These are phyloP conservation scores for Mesitornis unicolor DNA, from an alignment of 2,113 vertebrate species.

Conservation along the genomic window DNA sequence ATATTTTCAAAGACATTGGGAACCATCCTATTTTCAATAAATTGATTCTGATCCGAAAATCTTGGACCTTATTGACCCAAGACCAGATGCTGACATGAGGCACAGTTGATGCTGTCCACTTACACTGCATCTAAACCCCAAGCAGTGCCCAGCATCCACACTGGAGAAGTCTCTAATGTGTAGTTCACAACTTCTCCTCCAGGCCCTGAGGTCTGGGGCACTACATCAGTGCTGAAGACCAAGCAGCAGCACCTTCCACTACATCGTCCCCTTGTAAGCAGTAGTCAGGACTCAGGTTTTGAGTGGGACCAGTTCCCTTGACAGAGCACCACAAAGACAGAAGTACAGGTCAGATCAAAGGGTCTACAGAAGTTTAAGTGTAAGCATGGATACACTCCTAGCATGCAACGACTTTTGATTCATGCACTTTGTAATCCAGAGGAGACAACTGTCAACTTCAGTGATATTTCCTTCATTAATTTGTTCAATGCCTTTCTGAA, in stretches of 20 bases:
- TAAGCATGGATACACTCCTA: not conserved
- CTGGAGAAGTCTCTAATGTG: fast-evolving
- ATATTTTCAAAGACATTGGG: not conserved
- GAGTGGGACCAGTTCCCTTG: not conserved
- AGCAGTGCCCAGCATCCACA: not conserved
- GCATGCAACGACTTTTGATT: not conserved
- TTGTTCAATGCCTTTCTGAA: not conserved
- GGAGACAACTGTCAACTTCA: not conserved
- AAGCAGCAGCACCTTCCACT: not conserved
- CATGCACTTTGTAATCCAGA: not conserved
- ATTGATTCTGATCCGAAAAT: not conserved
- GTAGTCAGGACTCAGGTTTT: not conserved
- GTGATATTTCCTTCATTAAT: not conserved
- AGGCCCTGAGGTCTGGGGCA: too few relatives aligned
- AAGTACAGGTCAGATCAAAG: not conserved
- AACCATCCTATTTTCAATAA: not conserved
- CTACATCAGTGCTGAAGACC: not conserved
- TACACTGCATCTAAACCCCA: not conserved
- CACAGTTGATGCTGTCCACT: not conserved
- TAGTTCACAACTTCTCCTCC: not conserved
- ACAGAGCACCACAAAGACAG: not conserved
- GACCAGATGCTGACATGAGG: not conserved
- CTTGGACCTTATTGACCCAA: not conserved
- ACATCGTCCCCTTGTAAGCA: not conserved
- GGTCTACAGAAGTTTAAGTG: not conserved